Percentiles rank a stretch among this genome's conserved stretches.
Evolutionary conservation across 2,888 invertebrate species (phyloP).

Genomic region (Phalera bucephala): DNA sequence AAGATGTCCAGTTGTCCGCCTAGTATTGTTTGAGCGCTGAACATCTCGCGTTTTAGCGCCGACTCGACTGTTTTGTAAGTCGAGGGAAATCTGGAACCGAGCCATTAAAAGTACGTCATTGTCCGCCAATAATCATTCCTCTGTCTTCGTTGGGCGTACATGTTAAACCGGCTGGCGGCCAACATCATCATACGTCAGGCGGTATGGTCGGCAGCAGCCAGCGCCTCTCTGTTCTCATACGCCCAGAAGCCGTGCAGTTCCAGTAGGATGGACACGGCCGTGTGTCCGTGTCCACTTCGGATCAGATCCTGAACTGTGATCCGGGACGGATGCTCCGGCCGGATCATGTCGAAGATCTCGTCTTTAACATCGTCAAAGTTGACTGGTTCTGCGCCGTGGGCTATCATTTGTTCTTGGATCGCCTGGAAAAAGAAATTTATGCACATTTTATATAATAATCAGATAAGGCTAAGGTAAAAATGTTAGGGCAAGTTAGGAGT

Average conservation of each 20-base stretch:
- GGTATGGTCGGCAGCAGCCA: slow-evolving; percentile 2
- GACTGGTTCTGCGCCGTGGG: slow-evolving; percentile 94
- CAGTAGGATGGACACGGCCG: slow-evolving; percentile 95
- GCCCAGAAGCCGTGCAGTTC: slow-evolving; percentile 99
- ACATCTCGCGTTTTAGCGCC: too few relatives aligned
- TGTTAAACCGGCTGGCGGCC: too few relatives aligned
- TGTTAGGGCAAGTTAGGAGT: too few relatives aligned
- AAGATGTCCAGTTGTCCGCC: too few relatives aligned
- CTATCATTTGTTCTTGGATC: slow-evolving; percentile 94
- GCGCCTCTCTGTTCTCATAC: slow-evolving; percentile 88
- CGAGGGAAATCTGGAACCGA: too few relatives aligned
- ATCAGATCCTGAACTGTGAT: slow-evolving; percentile 94
- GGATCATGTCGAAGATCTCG: slow-evolving; percentile 99
- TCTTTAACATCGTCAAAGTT: slow-evolving; percentile 97
- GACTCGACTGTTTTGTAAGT: too few relatives aligned
- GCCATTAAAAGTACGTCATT: too few relatives aligned
- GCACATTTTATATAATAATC: too few relatives aligned
- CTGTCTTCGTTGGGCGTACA: too few relatives aligned
- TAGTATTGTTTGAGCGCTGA: too few relatives aligned
- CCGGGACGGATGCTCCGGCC: slow-evolving; percentile 91
- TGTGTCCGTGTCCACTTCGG: slow-evolving; percentile 95
- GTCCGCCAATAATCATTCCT: too few relatives aligned
- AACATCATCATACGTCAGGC: slow-evolving; percentile 25
- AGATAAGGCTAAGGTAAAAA: too few relatives aligned
- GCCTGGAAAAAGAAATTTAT: slow-evolving; percentile 84